Conservation (phyloP, 2,113 vertebrate species). For the Pterophyllum scalare region DNA sequence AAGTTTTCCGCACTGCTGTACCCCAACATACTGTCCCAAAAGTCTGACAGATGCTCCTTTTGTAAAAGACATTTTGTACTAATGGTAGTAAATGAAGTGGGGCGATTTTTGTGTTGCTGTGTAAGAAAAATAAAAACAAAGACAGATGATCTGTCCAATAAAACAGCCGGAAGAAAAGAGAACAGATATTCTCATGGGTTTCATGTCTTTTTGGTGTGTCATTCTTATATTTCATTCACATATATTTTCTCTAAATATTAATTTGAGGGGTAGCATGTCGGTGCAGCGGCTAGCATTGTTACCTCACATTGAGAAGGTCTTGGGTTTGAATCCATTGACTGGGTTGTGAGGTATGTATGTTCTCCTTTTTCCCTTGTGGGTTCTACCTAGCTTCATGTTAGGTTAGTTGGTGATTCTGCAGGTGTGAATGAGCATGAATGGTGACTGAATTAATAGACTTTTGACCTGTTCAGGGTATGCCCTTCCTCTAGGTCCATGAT, state of each 20-base stretch:
- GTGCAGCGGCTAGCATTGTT: too few relatives aligned
- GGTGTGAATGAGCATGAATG: too few relatives aligned
- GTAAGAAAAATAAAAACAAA: slow-evolving; percentile 34
- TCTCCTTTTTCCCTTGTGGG: background rate
- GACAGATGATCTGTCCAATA: slow-evolving; percentile 67
- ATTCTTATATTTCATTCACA: background rate
- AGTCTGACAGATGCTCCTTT: slow-evolving; percentile 61
- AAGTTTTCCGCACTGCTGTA: slow-evolving; percentile 66
- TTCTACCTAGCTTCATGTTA: background rate
- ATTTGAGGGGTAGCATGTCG: too few relatives aligned
- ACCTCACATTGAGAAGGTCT: too few relatives aligned
- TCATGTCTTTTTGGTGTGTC: background rate
- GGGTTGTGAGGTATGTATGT: too few relatives aligned
- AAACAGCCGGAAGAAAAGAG: slow-evolving; percentile 56
- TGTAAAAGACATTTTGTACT: slow-evolving; percentile 80
- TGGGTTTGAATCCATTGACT: too few relatives aligned
- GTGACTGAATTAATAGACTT: too few relatives aligned
- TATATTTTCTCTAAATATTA: too few relatives aligned
- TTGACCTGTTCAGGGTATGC: background rate
- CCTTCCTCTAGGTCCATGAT: background rate
- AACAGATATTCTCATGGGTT: background rate
- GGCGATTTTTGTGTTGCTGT: slow-evolving; percentile 64
- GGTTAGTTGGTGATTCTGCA: background rate
- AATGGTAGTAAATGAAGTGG: slow-evolving; percentile 66
- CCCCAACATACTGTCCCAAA: slow-evolving; percentile 34